Evolutionary conservation across 2,113 vertebrate genomes (phyloP), one percentile per base, ranked within the genome.

Genomic region (Carassius gibelio): DNA sequence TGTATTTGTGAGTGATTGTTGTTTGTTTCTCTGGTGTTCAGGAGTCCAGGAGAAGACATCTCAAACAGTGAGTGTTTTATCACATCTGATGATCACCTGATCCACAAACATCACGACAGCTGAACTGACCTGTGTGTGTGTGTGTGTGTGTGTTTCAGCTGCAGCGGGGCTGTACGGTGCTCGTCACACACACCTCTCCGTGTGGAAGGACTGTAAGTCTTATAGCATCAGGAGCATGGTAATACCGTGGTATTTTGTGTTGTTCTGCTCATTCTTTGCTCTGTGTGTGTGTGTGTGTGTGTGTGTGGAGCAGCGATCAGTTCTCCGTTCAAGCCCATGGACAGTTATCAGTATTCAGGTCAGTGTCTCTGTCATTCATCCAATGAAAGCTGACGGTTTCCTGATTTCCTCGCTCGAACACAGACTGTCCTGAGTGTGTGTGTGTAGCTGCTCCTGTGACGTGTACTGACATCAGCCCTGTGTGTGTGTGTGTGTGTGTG

Each of bases 271-370:
- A 92, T 17, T 42, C 30, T 82, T 17, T 48, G 66, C 36, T 72
- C 23, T 79, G 23, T 83, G 45, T 80, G 21, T 82, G 3, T 71
- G 64, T 90, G 91, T 26, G 26, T 79, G 23, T 83, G 42, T 80
- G 21, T 82, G 2, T 72, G 64, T 90, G 91, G 30, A 88, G 3
- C 88, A 99, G 98, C 97, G 79, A 98, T 99, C 76, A 97, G 96
- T 85, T 99, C 98, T 82, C 98, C 98, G 68, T 99, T 99, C 93
- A 99, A 99, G 87, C 97, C 98, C 61, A 96, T 98, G 94, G 98
- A 99, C 86, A 98, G 94, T 92, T 99, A 98, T 88, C 97, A 99
- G 89, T 99, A 99, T 87, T 99, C 98, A 93, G 98, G 98, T 99
- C 48, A 74, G 85, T 88, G 15, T 66, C 19, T 15, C 4, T 85